phyloP scores from a whole-genome alignment of 2,797 vertebrate species.

The Parauchenoglanis ngamensis region DNA sequence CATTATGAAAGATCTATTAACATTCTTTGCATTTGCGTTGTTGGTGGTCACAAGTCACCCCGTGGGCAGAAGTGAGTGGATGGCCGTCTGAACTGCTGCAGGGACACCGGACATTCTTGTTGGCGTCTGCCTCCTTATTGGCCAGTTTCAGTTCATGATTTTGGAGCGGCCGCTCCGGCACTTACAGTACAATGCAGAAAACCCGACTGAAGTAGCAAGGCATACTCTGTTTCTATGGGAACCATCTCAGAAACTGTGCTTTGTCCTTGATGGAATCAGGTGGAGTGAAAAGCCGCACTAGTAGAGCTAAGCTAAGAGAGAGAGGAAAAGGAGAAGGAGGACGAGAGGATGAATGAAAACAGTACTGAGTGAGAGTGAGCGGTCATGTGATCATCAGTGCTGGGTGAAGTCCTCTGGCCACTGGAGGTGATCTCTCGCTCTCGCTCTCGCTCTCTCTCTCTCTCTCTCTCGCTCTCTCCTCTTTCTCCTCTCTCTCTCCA shows the following conservation, averaged over 20 bases:
- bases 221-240: slow-evolving; percentile 72
- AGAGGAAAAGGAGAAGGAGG: background rate
- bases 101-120: slow-evolving; percentile 28
- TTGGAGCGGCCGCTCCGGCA: slow-evolving; percentile 32
- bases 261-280: slow-evolving; percentile 68
- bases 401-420: background rate
- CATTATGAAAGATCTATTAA: background rate
- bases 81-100: slow-evolving; percentile 30
- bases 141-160: slow-evolving; percentile 21
- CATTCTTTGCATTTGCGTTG: background rate
- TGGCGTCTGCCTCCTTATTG: slow-evolving; percentile 7
- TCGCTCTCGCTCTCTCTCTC: background rate
- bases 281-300: slow-evolving; percentile 48
- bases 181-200: slow-evolving; percentile 53
- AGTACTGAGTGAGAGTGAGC: background rate
- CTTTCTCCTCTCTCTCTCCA: background rate
- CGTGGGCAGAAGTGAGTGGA: background rate
- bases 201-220: slow-evolving; percentile 59
- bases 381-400: background rate
- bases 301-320: slow-evolving; percentile 34
- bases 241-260: slow-evolving; percentile 61
- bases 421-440: background rate
- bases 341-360: slow-evolving; percentile 20
- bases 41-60: background rate
- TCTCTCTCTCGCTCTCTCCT: too few relatives aligned